These are phyloP conservation scores for Xyrichtys novacula DNA, from an alignment of 2,797 vertebrate genomes.

Conservation along the genomic window DNA sequence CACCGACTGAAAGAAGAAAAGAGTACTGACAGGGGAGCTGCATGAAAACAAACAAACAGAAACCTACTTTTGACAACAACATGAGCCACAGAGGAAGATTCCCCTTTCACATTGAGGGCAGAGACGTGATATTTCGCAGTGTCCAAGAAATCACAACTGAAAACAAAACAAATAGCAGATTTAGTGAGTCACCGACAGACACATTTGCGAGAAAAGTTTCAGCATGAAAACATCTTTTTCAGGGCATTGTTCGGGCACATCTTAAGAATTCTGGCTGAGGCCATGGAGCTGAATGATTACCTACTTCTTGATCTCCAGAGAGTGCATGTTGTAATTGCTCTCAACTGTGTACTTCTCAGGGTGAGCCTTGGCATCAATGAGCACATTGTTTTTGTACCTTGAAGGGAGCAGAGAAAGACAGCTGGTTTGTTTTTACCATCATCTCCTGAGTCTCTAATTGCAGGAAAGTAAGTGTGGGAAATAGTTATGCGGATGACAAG, in stretches of 20 bases:
- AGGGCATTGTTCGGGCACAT: background rate
- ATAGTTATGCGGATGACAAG: constrained; percentile 11
- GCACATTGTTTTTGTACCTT: constrained; percentile 99
- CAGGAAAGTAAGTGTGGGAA: constrained; percentile 22
- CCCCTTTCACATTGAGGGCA: constrained; percentile 96
- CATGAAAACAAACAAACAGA: background rate
- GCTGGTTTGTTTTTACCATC: constrained; percentile 27
- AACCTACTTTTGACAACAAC: constrained; percentile 96
- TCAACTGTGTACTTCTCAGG: constrained; percentile 91
- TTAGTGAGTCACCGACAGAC: constrained; percentile 3
- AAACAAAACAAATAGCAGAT: constrained; percentile 20
- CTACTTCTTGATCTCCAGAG: constrained; percentile 95
- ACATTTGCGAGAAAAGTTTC: background rate
- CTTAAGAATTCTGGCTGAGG: constrained; percentile 1
- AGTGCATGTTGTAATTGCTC: constrained; percentile 95
- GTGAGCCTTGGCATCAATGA: constrained; percentile 90
- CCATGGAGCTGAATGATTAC: constrained; percentile 59
- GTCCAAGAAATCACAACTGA: constrained; percentile 94
- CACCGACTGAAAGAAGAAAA: constrained; percentile 3
- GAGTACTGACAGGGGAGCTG: background rate
- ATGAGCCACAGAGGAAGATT: constrained; percentile 89
- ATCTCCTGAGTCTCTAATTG: constrained; percentile 22
- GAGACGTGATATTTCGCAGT: constrained; percentile 93
- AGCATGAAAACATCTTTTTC: background rate
- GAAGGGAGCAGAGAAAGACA: constrained; percentile 44